Evolutionary conservation across 2,113 vertebrate genomes (phyloP).

Genomic region (Protomyctophum bolini): DNA sequence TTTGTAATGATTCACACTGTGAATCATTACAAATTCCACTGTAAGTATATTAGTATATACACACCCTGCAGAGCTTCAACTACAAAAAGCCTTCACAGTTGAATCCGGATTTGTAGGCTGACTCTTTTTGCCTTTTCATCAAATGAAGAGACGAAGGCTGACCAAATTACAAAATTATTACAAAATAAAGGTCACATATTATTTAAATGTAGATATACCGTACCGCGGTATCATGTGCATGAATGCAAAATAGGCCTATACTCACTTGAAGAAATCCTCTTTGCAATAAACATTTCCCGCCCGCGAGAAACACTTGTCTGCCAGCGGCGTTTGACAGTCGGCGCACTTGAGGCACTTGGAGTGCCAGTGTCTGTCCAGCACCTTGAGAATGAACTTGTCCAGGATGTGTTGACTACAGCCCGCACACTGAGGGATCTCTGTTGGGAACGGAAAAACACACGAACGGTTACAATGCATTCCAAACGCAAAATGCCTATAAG

Average conservation of each 20-base stretch:
- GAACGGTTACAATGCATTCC: neutral
- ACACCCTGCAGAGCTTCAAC: too few species aligned
- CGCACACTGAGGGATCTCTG: slow-evolving; percentile 97
- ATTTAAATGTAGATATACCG: too few species aligned
- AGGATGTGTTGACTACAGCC: slow-evolving; percentile 98
- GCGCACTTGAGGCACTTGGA: slow-evolving; percentile 97
- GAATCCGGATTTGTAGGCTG: too few species aligned
- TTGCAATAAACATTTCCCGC: slow-evolving; percentile 97
- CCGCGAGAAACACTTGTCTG: slow-evolving; percentile 95
- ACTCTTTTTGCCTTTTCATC: too few species aligned
- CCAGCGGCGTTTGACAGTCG: slow-evolving; percentile 95
- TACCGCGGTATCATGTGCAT: too few species aligned
- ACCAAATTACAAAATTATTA: neutral
- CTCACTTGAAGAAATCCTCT: slow-evolving; percentile 99
- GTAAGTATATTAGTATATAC: too few species aligned
- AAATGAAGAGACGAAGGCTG: slow-evolving; percentile 1
- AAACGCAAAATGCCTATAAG: too few species aligned
- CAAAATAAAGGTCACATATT: neutral
- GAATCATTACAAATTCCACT: too few species aligned
- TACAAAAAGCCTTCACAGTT: too few species aligned
- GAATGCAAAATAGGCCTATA: slow-evolving; percentile 18
- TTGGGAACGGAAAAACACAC: neutral
- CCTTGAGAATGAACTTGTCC: slow-evolving; percentile 99
- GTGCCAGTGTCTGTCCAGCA: slow-evolving; percentile 98
- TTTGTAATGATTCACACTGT: too few species aligned